phyloP scores from a whole-genome alignment of 2,888 invertebrate species.

The Papilio elwesi region DNA sequence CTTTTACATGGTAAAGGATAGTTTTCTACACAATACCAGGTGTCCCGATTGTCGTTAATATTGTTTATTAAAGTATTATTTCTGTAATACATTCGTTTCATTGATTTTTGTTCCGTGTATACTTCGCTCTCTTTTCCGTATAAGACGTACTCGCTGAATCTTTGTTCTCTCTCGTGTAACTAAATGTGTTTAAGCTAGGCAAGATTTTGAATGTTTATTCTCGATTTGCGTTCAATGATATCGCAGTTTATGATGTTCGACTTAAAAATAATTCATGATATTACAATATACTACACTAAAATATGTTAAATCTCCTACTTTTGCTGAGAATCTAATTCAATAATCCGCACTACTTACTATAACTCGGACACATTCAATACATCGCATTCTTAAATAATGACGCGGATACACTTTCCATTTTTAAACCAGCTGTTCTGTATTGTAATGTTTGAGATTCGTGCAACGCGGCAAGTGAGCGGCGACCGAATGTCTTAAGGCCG shows the following conservation, averaged over 20 bases:
- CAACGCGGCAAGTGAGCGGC: slow-evolving; percentile 28
- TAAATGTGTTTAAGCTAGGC: not conserved
- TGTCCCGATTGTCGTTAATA: no score
- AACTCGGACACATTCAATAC: slow-evolving; percentile 24
- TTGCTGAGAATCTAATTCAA: not conserved
- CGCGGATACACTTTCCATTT: slow-evolving; percentile 40
- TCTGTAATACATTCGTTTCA: no score
- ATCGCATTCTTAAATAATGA: slow-evolving; percentile 34
- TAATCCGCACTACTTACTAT: not conserved
- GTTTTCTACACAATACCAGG: no score
- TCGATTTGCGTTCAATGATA: no score
- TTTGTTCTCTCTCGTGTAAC: not conserved
- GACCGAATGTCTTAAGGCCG: slow-evolving; percentile 19
- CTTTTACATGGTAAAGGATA: no score
- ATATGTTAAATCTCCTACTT: not conserved
- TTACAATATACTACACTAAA: not conserved
- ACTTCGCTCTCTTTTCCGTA: no score
- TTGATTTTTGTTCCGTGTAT: no score
- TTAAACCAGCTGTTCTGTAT: slow-evolving; percentile 30
- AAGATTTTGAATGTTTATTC: no score
- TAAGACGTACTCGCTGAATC: not conserved
- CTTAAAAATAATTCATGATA: no score
- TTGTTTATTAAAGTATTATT: no score
- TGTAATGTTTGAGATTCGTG: slow-evolving; percentile 15
- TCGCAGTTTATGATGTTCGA: no score